Conservation (phyloP, 2,113 vertebrate species). For the Pseudonaja textilis region DNA sequence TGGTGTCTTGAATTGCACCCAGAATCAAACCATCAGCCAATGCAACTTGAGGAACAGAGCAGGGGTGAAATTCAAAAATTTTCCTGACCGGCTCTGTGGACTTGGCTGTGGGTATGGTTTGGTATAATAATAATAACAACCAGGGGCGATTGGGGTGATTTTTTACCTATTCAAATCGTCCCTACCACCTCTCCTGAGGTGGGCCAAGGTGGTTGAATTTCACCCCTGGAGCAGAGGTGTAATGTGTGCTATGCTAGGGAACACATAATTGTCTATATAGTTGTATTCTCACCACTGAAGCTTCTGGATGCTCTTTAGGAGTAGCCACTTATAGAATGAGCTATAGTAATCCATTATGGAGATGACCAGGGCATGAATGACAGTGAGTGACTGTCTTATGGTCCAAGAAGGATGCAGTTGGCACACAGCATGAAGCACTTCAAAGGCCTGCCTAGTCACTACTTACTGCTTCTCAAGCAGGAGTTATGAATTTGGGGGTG, state of each 20-base stretch:
- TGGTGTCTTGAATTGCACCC: background rate
- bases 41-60: background rate
- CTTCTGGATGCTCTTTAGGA: background rate
- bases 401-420: background rate
- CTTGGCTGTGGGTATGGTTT: too few species aligned
- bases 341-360: background rate
- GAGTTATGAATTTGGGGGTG: background rate
- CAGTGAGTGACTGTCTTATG: background rate
- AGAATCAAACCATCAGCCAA: background rate
- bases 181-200: too few species aligned
- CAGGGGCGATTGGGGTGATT: too few species aligned
- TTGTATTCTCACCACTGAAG: background rate
- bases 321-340: background rate
- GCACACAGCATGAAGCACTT: background rate
- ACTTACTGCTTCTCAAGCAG: background rate
- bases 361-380: background rate
- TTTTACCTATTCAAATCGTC: too few species aligned
- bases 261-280: background rate
- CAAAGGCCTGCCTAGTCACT: background rate
- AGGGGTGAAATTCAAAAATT: background rate
- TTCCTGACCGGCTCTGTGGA: too few species aligned
- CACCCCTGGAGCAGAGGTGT: background rate
- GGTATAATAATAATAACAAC: too few species aligned
- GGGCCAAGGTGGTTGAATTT: too few species aligned
- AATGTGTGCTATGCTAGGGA: background rate